Evolutionary conservation across 1,140 invertebrate genomes (phyloP), one percentile per base, ranked within the genome.

Genomic region (Drosophila melanica): DNA sequence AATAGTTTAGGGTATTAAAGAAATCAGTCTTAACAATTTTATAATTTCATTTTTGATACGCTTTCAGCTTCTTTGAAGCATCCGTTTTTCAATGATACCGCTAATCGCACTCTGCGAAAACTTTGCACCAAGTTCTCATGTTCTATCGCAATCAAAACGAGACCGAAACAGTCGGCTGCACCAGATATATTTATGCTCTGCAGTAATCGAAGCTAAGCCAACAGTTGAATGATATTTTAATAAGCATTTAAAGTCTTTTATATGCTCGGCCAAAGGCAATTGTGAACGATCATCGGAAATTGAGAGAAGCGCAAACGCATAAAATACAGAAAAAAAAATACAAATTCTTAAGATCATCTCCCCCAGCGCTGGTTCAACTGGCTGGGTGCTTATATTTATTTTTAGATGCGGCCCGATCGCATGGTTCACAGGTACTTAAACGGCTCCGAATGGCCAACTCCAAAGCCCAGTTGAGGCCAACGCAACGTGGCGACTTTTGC

Each of bases 391-490:
- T 16, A 53, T 20, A 16, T 77, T 73, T 86, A 86, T 86, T 86
- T 86, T 87, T 86, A 86, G 82, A 47, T 44, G 59, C 57, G 54
- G 51, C 53, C 70, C 67, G 57, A 62, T 58, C 59, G 59, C 54
- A 44, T 64, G 80, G 72, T 72, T 79, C 74, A 64, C 54, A 80
- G 77, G 41, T 77, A 86, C 81, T 85, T 85, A 80, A 84, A 84
- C 50, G 68, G 42, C 45, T 58, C 47, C 23, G 23, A 6, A n/a
- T 2, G 4, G 14, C 4, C 11, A 0, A 0, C n/a, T n/a, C 16
- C 4, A 4, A 8, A 10, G 4, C 1, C 11, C 42, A 12, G 12
- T 39, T 9, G 3, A 7, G 20, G n/a, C 23, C 20, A 58, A 41
- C 10, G 55, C 41, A 58, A 55, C 55, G 79, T 62, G 47, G 80